Evolutionary conservation across 2,797 vertebrate genomes (phyloP).

Genomic region (Platalea minor): DNA sequence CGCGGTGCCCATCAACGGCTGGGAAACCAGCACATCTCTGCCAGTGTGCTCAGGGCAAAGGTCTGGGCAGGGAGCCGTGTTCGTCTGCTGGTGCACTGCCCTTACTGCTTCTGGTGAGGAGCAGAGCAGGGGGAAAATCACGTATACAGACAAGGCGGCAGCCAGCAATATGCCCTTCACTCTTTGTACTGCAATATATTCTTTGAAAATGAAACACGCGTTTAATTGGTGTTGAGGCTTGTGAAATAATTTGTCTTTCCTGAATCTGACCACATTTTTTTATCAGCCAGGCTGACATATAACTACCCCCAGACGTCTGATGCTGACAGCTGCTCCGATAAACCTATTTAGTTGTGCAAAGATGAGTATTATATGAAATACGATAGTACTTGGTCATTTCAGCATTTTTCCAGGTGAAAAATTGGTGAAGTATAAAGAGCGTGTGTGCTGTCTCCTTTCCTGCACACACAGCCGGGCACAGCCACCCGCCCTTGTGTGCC

Average conservation of each 20-base stretch:
- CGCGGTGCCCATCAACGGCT: rapidly evolving
- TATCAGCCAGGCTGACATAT: background rate
- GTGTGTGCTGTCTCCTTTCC: background rate
- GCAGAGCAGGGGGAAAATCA: background rate
- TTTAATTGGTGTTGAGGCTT: background rate
- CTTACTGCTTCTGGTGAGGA: background rate
- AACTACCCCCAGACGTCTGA: background rate
- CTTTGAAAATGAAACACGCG: background rate
- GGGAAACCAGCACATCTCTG: background rate
- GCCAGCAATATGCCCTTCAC: background rate
- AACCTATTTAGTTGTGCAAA: background rate
- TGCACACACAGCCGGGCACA: background rate
- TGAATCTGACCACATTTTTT: background rate
- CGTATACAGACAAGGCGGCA: background rate
- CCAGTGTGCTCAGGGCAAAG: background rate
- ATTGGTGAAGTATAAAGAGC: background rate
- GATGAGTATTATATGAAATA: background rate
- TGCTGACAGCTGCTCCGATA: background rate
- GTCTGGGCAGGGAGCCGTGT: background rate
- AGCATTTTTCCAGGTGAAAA: background rate
- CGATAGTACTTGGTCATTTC: background rate
- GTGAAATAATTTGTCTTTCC: background rate
- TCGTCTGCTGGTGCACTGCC: background rate
- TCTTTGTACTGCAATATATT: background rate
- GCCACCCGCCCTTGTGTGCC: background rate